Evolutionary conservation across 2,888 invertebrate species (phyloP).

Genomic region (Gymnocheta viridis): DNA sequence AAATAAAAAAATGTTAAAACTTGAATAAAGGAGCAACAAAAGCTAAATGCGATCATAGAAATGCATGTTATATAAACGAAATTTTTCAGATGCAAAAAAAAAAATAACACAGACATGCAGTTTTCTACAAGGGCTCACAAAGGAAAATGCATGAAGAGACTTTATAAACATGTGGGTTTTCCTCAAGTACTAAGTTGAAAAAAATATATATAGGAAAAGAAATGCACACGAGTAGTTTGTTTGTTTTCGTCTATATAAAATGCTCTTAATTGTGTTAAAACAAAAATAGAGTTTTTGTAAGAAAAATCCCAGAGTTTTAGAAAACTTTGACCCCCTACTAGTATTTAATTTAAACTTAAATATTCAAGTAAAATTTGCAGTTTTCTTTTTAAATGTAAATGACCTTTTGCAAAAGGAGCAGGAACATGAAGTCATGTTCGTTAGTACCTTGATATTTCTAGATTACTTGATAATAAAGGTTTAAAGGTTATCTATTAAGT

Average conservation of each 20-base stretch:
- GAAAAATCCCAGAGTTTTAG: constrained; percentile 2
- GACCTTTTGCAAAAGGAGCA: constrained; percentile 20
- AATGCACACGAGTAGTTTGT: neutral
- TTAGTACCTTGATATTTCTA: neutral
- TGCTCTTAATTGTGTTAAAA: constrained; percentile 62
- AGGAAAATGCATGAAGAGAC: constrained; percentile 18
- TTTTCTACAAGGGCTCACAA: constrained; percentile 29
- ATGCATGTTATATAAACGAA: constrained; percentile 38
- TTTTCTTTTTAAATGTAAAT: constrained; percentile 32
- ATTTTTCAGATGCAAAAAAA: neutral
- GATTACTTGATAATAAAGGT: constrained; percentile 28
- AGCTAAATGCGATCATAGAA: constrained; percentile 30
- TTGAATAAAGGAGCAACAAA: constrained; percentile 58
- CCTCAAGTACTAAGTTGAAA: constrained; percentile 17
- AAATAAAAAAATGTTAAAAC: constrained; percentile 30
- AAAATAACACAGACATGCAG: constrained; percentile 19
- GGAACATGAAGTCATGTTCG: neutral
- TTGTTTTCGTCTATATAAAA: constrained; percentile 44
- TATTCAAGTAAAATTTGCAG: neutral
- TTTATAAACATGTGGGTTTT: constrained; percentile 54
- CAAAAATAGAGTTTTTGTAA: constrained; percentile 23
- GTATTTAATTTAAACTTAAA: constrained; percentile 11
- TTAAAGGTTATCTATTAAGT: too few relatives aligned
- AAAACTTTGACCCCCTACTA: constrained; percentile 61
- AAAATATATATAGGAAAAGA: constrained; percentile 18